Conservation (phyloP, 2,797 vertebrate species). For the Sebastes jordani region DNA sequence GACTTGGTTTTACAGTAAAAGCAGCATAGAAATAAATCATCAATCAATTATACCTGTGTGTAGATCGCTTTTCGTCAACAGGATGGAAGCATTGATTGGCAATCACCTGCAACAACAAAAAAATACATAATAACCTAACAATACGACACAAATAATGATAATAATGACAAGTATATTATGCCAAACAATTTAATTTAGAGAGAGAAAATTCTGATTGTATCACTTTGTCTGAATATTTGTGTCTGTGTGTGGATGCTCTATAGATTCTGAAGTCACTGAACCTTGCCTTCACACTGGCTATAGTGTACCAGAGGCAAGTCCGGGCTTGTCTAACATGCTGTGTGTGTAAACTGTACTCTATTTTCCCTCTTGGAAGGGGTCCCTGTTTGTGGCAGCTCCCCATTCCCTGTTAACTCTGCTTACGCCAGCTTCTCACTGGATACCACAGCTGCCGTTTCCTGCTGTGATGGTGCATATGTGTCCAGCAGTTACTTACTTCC, state of each 20-base stretch:
- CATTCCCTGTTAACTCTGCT: slow-evolving; percentile 56
- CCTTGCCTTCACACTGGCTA: slow-evolving; percentile 46
- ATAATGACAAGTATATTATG: neutral
- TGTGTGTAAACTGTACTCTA: slow-evolving; percentile 73
- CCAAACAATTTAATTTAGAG: neutral
- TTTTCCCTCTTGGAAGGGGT: slow-evolving; percentile 78
- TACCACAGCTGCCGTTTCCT: slow-evolving; percentile 64
- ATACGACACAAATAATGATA: neutral
- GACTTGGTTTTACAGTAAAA: neutral
- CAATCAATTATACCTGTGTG: neutral
- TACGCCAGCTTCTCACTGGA: slow-evolving; percentile 56
- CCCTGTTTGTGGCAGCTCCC: slow-evolving; percentile 71
- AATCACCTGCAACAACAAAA: neutral
- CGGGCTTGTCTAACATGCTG: slow-evolving; percentile 78
- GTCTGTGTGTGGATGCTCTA: slow-evolving; percentile 9
- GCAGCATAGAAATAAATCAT: neutral
- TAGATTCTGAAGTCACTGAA: slow-evolving; percentile 35
- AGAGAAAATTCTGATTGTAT: neutral
- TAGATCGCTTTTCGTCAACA: neutral
- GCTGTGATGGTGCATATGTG: slow-evolving; percentile 43
- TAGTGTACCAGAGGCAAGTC: slow-evolving; percentile 78
- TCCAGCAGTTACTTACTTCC: slow-evolving; percentile 38
- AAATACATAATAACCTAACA: neutral
- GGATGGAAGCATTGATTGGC: neutral
- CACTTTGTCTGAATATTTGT: neutral